phyloP scores from a whole-genome alignment of 1,140 invertebrate genomes.

The Hormaphis cornu region DNA sequence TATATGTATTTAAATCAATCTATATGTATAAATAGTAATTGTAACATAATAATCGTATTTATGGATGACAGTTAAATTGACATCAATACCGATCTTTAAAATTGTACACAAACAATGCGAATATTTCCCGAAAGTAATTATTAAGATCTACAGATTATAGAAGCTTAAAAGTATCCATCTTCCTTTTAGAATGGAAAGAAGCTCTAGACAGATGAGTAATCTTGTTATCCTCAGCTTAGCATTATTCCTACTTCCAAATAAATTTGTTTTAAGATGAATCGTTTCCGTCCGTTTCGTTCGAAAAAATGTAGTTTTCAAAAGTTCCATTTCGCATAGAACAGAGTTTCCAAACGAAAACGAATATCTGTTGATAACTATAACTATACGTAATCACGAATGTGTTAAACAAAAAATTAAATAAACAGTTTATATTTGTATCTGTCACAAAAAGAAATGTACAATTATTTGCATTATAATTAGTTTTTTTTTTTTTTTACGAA shows the following conservation, averaged over 20 bases:
- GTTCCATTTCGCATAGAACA: too few species aligned
- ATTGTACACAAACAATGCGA: too few species aligned
- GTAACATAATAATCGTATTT: too few species aligned
- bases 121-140: too few species aligned
- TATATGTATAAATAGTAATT: too few species aligned
- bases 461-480: neutral
- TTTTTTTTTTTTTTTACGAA: neutral
- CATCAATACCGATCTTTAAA: too few species aligned
- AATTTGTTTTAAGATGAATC: constrained; percentile 7
- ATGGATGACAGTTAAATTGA: too few species aligned
- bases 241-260: neutral
- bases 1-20: too few species aligned
- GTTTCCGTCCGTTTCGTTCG: neutral
- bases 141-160: too few species aligned
- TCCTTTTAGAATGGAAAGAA: too few species aligned
- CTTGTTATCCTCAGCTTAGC: constrained; percentile 7
- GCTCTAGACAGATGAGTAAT: neutral
- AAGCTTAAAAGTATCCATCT: too few species aligned
- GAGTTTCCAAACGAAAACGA: neutral
- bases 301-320: neutral
- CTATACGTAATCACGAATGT: neutral
- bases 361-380: neutral
- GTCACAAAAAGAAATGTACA: neutral
- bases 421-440: neutral
- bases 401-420: too few species aligned